These are phyloP conservation scores for Artibeus jamaicensis DNA, from an alignment of 2,797 vertebrate genomes.

Conservation along the genomic window DNA sequence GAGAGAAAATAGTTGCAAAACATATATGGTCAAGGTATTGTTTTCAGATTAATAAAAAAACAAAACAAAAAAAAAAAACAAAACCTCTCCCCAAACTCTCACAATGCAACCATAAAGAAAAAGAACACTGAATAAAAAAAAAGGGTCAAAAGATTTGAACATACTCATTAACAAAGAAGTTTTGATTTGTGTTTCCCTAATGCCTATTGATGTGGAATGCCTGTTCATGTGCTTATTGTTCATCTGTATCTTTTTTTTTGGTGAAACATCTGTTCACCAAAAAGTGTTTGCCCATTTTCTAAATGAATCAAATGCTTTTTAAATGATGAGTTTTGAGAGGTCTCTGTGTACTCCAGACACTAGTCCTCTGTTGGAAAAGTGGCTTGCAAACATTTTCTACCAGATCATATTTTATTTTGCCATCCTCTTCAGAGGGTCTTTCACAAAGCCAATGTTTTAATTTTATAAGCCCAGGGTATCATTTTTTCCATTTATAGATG, in stretches of 20 bases:
- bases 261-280: background rate
- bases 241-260: background rate
- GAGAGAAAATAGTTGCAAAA: background rate
- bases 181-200: background rate
- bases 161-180: background rate
- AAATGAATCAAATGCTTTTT: background rate
- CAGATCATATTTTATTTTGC: background rate
- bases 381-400: background rate
- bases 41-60: background rate
- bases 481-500: background rate
- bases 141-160: background rate
- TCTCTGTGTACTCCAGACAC: background rate
- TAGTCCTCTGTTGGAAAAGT: background rate
- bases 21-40: background rate
- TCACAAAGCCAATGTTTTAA: background rate
- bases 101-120: background rate
- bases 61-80: no score
- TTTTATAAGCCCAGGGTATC: background rate
- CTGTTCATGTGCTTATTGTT: background rate
- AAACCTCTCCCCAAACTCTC: background rate
- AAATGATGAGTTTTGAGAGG: background rate
- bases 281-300: background rate
- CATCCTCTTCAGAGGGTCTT: background rate
- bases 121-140: background rate
- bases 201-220: background rate